Evolutionary conservation across 1,140 invertebrate species (phyloP).

Genomic region (Drosophila parabipectinata): DNA sequence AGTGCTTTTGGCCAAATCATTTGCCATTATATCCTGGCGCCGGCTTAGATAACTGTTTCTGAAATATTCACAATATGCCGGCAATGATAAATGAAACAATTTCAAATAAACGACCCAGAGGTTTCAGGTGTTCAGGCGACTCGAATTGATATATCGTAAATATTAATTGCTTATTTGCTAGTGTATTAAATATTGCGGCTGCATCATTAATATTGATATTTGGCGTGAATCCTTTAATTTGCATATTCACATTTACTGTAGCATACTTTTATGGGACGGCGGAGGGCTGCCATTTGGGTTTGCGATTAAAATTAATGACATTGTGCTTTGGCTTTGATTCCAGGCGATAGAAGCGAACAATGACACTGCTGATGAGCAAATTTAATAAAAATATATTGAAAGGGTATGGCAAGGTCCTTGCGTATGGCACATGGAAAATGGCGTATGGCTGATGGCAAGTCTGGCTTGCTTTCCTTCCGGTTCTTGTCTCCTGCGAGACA

Average conservation of each 20-base stretch:
- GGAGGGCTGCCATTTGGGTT: background rate
- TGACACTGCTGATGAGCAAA: background rate
- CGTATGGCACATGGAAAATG: no score
- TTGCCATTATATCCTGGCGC: conserved; percentile 53
- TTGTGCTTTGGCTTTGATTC: conserved; percentile 5
- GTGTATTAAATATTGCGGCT: background rate
- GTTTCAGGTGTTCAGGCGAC: background rate
- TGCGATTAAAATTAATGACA: conserved; percentile 42
- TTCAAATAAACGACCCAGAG: conserved; percentile 18
- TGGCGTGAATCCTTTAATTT: background rate
- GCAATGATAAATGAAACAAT: conserved; percentile 33
- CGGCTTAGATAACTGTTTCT: conserved; percentile 48
- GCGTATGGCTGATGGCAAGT: no score
- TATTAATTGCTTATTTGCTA: conserved; percentile 3
- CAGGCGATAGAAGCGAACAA: conserved; percentile 8
- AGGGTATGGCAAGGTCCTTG: no score
- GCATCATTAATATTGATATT: conserved; percentile 3
- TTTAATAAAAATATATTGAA: background rate
- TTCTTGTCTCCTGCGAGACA: background rate
- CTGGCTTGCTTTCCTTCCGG: no score
- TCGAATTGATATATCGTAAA: background rate
- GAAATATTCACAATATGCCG: conserved; percentile 27
- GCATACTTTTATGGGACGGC: conserved; percentile 26
- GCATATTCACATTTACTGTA: conserved; percentile 6
- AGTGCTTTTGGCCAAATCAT: conserved; percentile 55